Evolutionary conservation across 2,113 vertebrate species (phyloP).

Genomic region (Serinus canaria): DNA sequence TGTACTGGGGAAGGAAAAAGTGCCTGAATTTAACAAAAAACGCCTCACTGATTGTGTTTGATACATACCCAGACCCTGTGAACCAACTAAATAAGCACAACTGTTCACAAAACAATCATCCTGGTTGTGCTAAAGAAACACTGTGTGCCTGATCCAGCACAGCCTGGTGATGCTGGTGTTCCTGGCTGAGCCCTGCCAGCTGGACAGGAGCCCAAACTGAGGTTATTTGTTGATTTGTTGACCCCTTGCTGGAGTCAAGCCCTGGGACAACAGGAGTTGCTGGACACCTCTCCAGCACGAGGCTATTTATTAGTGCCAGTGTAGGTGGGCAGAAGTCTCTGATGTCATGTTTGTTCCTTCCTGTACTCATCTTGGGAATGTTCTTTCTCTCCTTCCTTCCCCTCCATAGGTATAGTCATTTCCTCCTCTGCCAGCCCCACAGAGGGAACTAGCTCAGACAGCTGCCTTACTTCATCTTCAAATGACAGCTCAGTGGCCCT

Average conservation of each 20-base stretch:
- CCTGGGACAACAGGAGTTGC: neutral
- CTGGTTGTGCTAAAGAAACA: neutral
- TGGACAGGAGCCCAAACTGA: neutral
- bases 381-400: constrained; percentile 30
- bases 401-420: constrained; percentile 81
- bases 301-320: constrained; percentile 12
- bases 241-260: neutral
- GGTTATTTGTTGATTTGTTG: neutral
- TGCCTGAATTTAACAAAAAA: neutral
- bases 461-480: constrained; percentile 84
- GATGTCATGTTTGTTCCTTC: constrained; percentile 39
- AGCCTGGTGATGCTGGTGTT: neutral
- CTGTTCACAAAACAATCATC: neutral
- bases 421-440: constrained; percentile 80
- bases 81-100: neutral
- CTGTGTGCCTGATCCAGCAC: neutral
- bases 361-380: constrained; percentile 32
- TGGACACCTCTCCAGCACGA: neutral
- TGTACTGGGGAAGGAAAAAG: neutral
- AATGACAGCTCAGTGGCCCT: constrained; percentile 66
- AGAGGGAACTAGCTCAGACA: constrained; percentile 88
- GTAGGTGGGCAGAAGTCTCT: constrained; percentile 30
- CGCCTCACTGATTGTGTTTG: neutral
- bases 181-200: neutral
- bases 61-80: neutral